Evolutionary conservation across 2,888 invertebrate genomes (phyloP), one percentile per base, ranked within the genome.

Genomic region (Hemithea aestivaria): DNA sequence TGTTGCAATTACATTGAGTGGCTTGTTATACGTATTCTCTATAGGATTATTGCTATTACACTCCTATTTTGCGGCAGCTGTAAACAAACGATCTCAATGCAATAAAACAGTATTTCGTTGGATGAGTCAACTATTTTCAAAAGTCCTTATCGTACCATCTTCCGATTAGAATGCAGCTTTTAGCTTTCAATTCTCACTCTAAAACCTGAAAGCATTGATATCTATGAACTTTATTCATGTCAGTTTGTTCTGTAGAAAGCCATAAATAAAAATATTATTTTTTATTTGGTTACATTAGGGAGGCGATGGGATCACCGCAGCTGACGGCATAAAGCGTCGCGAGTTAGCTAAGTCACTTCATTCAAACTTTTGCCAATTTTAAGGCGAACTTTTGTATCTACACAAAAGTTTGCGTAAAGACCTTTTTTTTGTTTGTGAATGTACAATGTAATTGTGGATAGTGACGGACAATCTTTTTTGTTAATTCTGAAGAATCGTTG

Each of bases 301-400:
- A 74, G 62, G 73, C 79, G 79, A 62, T 81, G 83, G 75, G 78
- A 83, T 68, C 76, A 73, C 66, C 73, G 63, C 84, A 83, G 84
- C 83, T 83, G 84, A 69, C 78, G 76, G 68, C 69, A 62, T 62
- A 60, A 76, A 76, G 66, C 66, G 73, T 68, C 66, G 66, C 74
- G 66, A 76, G 72, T 78, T 77, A 65, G 66, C 64, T 66, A 77
- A 80, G 77, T 81, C 81, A 79, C 78, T 82, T 77, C 72, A 75
- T 79, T 77, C 74, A 72, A 84, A 83, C 79, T 83, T 84, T 80
- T 71, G 71, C 67, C 78, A 80, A 81, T 81, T 79, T 76, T 67
- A 75, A 73, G 64, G 62, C 58, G 56, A 72, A 73, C 66, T 75
- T 74, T 75, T 75, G 62, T 72, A 73, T 75, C 72, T 73, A 75